Evolutionary conservation across 2,888 invertebrate genomes (phyloP).

Genomic region (Dynastes grantii): DNA sequence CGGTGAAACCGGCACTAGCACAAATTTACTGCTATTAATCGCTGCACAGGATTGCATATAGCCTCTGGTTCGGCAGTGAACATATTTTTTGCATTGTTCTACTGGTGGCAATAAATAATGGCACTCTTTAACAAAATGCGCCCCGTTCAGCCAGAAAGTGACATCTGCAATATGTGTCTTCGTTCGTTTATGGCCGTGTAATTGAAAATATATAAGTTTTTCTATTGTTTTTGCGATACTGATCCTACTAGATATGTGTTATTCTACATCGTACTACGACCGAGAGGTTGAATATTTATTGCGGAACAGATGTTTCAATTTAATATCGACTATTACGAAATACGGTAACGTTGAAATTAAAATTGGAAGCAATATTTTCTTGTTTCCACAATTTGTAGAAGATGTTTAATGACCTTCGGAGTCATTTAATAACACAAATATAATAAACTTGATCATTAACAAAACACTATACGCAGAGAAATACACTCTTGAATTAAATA

Average conservation of each 20-base stretch:
- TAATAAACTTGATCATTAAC: too few relatives aligned
- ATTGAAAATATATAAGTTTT: slow-evolving; percentile 53
- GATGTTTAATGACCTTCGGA: too few relatives aligned
- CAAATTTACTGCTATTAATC: slow-evolving; percentile 61
- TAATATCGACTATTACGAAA: neutral
- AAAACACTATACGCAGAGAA: too few relatives aligned
- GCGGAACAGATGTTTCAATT: slow-evolving; percentile 8
- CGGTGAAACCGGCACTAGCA: slow-evolving; percentile 57
- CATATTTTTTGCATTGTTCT: slow-evolving; percentile 65
- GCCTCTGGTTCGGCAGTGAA: slow-evolving; percentile 67
- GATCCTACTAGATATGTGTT: too few relatives aligned
- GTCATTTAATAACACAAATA: too few relatives aligned
- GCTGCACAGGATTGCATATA: slow-evolving; percentile 65
- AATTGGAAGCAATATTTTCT: too few relatives aligned
- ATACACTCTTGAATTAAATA: too few relatives aligned
- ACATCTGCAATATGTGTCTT: slow-evolving; percentile 55
- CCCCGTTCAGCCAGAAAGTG: slow-evolving; percentile 55
- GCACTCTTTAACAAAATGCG: slow-evolving; percentile 69
- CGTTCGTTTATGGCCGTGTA: slow-evolving; percentile 55
- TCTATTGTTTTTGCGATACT: slow-evolving; percentile 25
- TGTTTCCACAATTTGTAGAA: too few relatives aligned
- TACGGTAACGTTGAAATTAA: neutral
- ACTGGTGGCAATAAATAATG: slow-evolving; percentile 68
- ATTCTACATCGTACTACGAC: neutral
- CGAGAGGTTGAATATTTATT: neutral